Evolutionary conservation across 2,888 invertebrate genomes (phyloP).

Genomic region (Thereva unica): DNA sequence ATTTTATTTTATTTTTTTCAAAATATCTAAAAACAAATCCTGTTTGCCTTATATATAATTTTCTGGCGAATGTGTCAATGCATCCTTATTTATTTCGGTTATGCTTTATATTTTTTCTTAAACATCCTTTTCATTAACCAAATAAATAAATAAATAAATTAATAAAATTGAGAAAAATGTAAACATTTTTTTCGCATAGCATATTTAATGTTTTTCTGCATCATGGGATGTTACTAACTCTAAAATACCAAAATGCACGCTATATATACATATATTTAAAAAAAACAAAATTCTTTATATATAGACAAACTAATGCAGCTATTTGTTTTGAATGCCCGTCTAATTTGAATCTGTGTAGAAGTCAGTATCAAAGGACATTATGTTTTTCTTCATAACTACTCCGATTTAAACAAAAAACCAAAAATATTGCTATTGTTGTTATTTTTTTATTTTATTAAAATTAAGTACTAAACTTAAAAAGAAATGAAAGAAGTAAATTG

Average conservation of each 20-base stretch:
- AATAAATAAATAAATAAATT: background rate
- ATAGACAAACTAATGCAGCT: too few relatives aligned
- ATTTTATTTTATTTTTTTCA: slow-evolving; percentile 6
- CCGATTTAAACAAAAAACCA: too few relatives aligned
- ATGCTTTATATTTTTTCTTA: slow-evolving; percentile 19
- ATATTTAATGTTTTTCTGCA: slow-evolving; percentile 25
- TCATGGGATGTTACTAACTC: slow-evolving; percentile 31
- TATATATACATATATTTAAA: background rate
- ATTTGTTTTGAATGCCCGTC: too few relatives aligned
- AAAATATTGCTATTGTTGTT: too few relatives aligned
- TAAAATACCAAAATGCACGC: slow-evolving; percentile 27
- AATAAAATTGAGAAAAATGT: background rate
- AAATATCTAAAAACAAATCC: slow-evolving; percentile 10
- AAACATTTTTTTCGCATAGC: slow-evolving; percentile 8
- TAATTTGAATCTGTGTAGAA: too few relatives aligned
- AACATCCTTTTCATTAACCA: background rate
- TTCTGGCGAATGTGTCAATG: slow-evolving; percentile 37
- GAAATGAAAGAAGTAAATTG: too few relatives aligned
- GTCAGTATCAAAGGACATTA: too few relatives aligned
- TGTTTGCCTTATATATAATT: slow-evolving; percentile 27
- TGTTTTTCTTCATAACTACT: too few relatives aligned
- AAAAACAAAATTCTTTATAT: too few relatives aligned
- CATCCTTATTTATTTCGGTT: slow-evolving; percentile 24
- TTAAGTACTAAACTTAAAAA: too few relatives aligned
- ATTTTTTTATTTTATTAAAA: too few relatives aligned